Percentiles rank a stretch among this genome's conserved stretches.
phyloP scores from a whole-genome alignment of 1,140 invertebrate species.

The Carposina sasakii region DNA sequence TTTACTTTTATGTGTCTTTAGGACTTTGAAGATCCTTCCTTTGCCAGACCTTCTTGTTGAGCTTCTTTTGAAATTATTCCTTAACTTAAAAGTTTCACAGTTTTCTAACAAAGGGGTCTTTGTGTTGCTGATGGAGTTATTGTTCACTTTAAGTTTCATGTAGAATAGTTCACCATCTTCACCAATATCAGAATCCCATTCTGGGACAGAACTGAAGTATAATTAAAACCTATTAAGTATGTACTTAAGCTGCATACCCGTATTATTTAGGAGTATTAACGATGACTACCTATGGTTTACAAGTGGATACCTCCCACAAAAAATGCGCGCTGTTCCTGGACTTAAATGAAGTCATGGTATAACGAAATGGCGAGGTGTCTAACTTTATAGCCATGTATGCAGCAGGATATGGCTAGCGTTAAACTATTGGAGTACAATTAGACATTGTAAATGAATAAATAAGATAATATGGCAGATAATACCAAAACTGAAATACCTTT shows the following conservation, averaged over 20 bases:
- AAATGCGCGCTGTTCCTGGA: too few relatives aligned
- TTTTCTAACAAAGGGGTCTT: constrained; percentile 54
- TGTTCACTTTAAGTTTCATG: constrained; percentile 52
- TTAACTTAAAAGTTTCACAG: constrained; percentile 57
- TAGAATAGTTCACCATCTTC: constrained; percentile 75
- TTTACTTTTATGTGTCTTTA: constrained; percentile 47
- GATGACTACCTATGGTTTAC: too few relatives aligned
- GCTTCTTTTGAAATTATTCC: constrained; percentile 60
- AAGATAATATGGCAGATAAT: background rate
- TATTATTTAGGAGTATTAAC: too few relatives aligned
- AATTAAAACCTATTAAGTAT: background rate
- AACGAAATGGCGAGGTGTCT: too few relatives aligned
- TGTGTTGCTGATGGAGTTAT: constrained; percentile 23
- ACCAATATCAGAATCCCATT: constrained; percentile 76
- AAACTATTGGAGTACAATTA: too few relatives aligned
- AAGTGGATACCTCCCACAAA: too few relatives aligned
- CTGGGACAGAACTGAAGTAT: constrained; percentile 73
- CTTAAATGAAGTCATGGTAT: too few relatives aligned
- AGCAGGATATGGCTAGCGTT: too few relatives aligned
- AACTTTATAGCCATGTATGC: too few relatives aligned
- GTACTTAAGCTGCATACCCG: too few relatives aligned
- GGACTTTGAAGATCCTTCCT: constrained; percentile 60
- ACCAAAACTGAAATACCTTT: constrained; percentile 38
- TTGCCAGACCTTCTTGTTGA: constrained; percentile 57
- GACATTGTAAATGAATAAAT: too few relatives aligned